phyloP scores from a whole-genome alignment of 1,140 invertebrate genomes.

The Drosophila prosaltans region DNA sequence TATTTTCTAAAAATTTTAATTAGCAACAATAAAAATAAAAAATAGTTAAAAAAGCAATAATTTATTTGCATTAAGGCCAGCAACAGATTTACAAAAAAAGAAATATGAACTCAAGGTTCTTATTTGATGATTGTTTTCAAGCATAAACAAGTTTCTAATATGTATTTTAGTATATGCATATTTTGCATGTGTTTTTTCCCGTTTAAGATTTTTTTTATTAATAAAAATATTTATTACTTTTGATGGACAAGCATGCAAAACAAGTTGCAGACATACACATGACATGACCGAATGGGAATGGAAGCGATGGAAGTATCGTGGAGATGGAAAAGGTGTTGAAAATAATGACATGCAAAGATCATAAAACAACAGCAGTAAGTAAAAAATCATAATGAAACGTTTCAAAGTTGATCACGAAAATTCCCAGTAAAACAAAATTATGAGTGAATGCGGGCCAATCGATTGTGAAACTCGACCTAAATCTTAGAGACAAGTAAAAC shows the following conservation, averaged over 20 bases:
- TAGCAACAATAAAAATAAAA: background rate
- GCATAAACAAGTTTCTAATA: slow-evolving; percentile 56
- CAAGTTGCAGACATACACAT: slow-evolving; percentile 14
- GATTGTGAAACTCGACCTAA: slow-evolving; percentile 18
- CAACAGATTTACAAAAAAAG: slow-evolving; percentile 12
- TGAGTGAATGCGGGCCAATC: slow-evolving; percentile 4
- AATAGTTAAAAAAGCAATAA: slow-evolving; percentile 28
- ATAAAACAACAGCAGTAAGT: background rate
- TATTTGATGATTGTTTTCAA: slow-evolving; percentile 29
- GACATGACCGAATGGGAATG: background rate
- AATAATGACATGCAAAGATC: slow-evolving; percentile 45
- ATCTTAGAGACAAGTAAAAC: slow-evolving; percentile 7
- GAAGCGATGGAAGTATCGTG: slow-evolving; percentile 4
- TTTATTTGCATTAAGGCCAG: slow-evolving; percentile 47
- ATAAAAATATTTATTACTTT: slow-evolving; percentile 32
- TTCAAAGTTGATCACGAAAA: slow-evolving; percentile 23
- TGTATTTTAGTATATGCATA: slow-evolving; percentile 52
- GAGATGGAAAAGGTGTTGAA: slow-evolving; percentile 47
- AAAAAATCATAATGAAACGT: slow-evolving; percentile 25
- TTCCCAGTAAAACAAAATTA: slow-evolving; percentile 37
- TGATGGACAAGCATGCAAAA: slow-evolving; percentile 33
- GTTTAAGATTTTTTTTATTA: slow-evolving; percentile 33
- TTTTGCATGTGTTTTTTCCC: slow-evolving; percentile 31
- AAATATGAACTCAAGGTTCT: slow-evolving; percentile 37
- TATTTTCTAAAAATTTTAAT: background rate